phyloP scores from a whole-genome alignment of 2,113 vertebrate genomes.

The Tangachromis dhanisi region DNA sequence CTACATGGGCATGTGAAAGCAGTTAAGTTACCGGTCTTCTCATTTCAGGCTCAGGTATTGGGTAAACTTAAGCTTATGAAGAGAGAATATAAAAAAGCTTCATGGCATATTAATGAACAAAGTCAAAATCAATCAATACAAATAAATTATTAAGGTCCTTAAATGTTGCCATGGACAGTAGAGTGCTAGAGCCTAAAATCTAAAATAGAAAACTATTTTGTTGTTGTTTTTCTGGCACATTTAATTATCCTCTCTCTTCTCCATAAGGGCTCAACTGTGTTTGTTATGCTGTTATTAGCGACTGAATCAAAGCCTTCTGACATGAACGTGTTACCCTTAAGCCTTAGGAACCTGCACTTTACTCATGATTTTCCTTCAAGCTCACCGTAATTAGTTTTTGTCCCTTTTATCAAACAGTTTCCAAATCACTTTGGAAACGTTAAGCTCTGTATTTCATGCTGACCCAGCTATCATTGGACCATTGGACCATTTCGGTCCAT shows the following conservation, averaged over 20 bases:
- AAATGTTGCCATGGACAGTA: not conserved
- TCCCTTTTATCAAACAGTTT: conserved; percentile 49
- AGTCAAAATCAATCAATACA: not conserved
- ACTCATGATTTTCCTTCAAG: conserved; percentile 59
- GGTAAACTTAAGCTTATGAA: not conserved
- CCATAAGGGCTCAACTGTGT: conserved; percentile 47
- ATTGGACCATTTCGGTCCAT: conserved; percentile 28
- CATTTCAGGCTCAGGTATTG: not conserved
- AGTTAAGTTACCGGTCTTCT: not conserved
- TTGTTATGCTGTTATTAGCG: conserved; percentile 60
- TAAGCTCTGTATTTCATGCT: conserved; percentile 51
- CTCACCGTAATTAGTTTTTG: conserved; percentile 67
- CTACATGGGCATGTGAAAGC: not conserved
- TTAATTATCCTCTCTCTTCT: conserved; percentile 33
- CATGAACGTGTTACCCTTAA: conserved; percentile 38
- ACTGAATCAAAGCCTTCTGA: conserved; percentile 51
- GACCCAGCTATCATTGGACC: conserved; percentile 35
- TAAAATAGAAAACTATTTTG: not conserved
- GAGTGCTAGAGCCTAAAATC: not conserved
- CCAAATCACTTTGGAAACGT: conserved; percentile 53
- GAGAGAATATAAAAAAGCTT: not conserved
- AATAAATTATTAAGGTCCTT: not conserved
- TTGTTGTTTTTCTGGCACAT: not conserved
- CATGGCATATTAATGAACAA: not conserved
- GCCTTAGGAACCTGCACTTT: conserved; percentile 32